phyloP scores from a whole-genome alignment of 2,888 invertebrate genomes.

The Hetaerina titia region DNA sequence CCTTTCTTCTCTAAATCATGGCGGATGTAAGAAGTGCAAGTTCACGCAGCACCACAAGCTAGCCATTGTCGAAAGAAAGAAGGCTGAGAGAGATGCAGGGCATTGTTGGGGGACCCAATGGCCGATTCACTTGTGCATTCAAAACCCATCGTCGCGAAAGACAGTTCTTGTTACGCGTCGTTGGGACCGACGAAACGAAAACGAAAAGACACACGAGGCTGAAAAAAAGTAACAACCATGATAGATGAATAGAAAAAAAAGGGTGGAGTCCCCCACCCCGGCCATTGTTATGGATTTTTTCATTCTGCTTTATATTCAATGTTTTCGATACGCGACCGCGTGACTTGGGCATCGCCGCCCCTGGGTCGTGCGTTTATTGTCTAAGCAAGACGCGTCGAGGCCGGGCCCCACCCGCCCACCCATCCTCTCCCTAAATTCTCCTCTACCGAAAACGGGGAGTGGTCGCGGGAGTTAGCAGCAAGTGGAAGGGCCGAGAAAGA shows the following conservation, averaged over 20 bases:
- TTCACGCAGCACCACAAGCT: neutral
- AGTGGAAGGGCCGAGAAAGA: too few relatives aligned
- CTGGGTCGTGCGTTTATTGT: conserved; percentile 43
- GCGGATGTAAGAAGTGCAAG: neutral
- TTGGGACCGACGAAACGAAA: conserved; percentile 22
- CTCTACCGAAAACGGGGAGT: neutral
- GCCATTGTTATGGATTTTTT: conserved; percentile 41
- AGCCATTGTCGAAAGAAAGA: neutral
- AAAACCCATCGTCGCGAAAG: conserved; percentile 10
- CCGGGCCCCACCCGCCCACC: neutral
- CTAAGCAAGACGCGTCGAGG: neutral
- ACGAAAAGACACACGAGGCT: conserved; percentile 31
- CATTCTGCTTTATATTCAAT: conserved; percentile 17
- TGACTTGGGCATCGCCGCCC: conserved; percentile 19
- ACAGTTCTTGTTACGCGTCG: neutral
- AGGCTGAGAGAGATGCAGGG: neutral
- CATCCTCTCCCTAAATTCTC: neutral
- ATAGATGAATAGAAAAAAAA: conserved; percentile 17
- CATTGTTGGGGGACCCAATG: conserved; percentile 12
- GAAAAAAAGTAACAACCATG: neutral
- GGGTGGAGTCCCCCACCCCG: neutral
- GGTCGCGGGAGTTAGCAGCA: neutral
- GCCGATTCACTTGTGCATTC: neutral
- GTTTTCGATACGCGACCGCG: conserved; percentile 18
- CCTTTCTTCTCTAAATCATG: neutral